These are phyloP conservation scores for Steinernema hermaphroditum DNA, from an alignment of 2,888 invertebrate genomes.

Conservation along the genomic window DNA sequence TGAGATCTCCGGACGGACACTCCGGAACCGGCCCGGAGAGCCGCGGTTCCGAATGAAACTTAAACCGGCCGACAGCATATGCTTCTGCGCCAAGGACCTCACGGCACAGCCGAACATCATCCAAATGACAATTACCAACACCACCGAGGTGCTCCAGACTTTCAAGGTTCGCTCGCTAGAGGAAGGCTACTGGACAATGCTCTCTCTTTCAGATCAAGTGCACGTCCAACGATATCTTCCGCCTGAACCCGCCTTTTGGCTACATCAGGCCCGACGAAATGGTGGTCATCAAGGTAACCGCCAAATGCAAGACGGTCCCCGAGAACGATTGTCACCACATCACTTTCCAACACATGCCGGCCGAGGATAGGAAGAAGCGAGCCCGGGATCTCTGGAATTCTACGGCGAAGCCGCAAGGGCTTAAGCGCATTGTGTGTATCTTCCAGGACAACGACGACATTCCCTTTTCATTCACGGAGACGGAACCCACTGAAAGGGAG, in stretches of 20 bases:
- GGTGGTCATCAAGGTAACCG: slow-evolving; percentile 39
- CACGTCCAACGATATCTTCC: slow-evolving; percentile 41
- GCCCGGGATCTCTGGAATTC: slow-evolving; percentile 46
- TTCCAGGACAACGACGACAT: slow-evolving; percentile 38
- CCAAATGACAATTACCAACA: slow-evolving; percentile 36
- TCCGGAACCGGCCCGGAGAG: slow-evolving; percentile 36
- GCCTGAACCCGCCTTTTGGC: slow-evolving; percentile 47
- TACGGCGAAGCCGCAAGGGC: slow-evolving; percentile 52
- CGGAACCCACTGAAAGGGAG: too few species aligned
- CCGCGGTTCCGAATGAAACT: slow-evolving; percentile 50
- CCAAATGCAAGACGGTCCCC: slow-evolving; percentile 41
- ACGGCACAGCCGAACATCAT: slow-evolving; percentile 1
- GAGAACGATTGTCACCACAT: slow-evolving; percentile 48
- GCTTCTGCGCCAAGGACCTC: slow-evolving; percentile 41
- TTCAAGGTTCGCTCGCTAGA: slow-evolving; percentile 36
- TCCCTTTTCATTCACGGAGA: too few species aligned
- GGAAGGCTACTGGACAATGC: neutral
- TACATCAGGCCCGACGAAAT: slow-evolving; percentile 50
- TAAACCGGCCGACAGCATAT: slow-evolving; percentile 43
- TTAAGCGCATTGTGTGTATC: slow-evolving; percentile 42
- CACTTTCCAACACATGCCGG: slow-evolving; percentile 52
- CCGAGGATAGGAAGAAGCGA: slow-evolving; percentile 37
- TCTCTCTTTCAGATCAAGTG: slow-evolving; percentile 38
- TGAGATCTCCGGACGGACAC: neutral
- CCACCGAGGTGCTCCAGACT: slow-evolving; percentile 36